Conservation (phyloP, 2,113 vertebrate genomes). For the Hyaena hyaena region DNA sequence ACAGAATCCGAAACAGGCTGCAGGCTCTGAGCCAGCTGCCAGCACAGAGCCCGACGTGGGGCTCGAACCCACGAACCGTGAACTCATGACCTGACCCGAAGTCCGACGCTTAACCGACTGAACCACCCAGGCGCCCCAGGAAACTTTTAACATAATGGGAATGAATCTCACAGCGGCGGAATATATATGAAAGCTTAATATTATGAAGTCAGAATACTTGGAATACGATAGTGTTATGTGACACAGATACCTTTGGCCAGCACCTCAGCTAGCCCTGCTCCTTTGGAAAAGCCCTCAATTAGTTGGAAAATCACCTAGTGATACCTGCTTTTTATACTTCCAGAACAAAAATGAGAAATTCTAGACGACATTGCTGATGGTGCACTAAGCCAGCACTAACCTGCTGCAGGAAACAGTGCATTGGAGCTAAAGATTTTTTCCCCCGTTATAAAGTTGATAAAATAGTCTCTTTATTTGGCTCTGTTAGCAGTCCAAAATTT, state of each 20-base stretch:
- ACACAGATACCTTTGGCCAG: background rate
- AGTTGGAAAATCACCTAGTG: background rate
- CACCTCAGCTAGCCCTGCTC: background rate
- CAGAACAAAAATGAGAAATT: background rate
- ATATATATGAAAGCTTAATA: background rate
- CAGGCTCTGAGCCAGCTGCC: too few relatives aligned
- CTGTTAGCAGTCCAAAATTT: background rate
- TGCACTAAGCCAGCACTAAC: background rate
- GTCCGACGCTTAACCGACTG: too few relatives aligned
- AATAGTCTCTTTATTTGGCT: background rate
- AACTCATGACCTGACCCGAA: too few relatives aligned
- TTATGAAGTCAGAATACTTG: background rate
- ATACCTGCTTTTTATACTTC: background rate
- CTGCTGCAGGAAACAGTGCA: background rate
- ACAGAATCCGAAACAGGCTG: too few relatives aligned
- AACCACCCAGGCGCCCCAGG: background rate
- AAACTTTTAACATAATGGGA: background rate
- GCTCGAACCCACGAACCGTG: too few relatives aligned
- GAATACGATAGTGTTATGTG: background rate
- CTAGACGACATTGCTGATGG: background rate
- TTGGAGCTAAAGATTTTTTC: background rate
- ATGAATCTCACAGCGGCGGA: background rate
- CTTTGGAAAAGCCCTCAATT: background rate
- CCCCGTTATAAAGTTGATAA: background rate
- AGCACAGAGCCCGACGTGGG: too few relatives aligned